A percentile compares a stretch with the other conserved stretches of the same genome.
phyloP scores from a whole-genome alignment of 2,797 vertebrate genomes.

The Sitta carolinensis region DNA sequence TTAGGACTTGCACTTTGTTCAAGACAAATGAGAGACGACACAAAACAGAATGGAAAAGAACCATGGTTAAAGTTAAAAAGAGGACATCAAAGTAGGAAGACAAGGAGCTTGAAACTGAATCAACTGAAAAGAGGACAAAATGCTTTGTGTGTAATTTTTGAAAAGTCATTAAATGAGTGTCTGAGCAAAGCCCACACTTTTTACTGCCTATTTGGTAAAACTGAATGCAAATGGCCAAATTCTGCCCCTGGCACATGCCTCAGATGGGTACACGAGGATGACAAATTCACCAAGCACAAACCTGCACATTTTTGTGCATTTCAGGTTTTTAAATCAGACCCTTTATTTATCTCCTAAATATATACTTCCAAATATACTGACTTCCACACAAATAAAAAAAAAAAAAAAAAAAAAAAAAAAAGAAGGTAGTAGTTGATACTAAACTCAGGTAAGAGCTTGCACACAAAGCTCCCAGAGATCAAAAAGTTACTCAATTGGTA shows the following conservation, averaged over 20 bases:
- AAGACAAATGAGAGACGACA: slow-evolving; percentile 46
- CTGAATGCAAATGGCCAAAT: background rate
- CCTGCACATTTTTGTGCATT: background rate
- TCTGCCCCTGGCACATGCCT: background rate
- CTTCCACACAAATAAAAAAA: background rate
- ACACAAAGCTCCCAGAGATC: background rate
- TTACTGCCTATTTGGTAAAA: background rate
- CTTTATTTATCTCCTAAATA: background rate
- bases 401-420: background rate
- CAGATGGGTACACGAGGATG: background rate
- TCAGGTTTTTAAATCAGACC: background rate
- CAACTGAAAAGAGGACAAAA: slow-evolving; percentile 18
- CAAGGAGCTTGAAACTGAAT: slow-evolving; percentile 31
- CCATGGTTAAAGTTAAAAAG: slow-evolving; percentile 46
- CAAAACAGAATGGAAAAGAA: slow-evolving; percentile 55
- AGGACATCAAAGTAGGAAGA: slow-evolving; percentile 41
- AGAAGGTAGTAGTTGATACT: background rate
- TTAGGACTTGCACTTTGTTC: slow-evolving; percentile 45
- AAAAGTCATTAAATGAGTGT: background rate
- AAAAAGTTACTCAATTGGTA: background rate
- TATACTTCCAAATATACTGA: background rate
- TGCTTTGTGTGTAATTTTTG: slow-evolving; percentile 19
- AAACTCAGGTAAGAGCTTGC: background rate
- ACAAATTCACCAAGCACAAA: background rate
- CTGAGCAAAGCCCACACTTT: background rate